Evolutionary conservation across 2,113 vertebrate species (phyloP), one percentile per base, ranked within the genome.

Genomic region (Chaetodon trifascialis): DNA sequence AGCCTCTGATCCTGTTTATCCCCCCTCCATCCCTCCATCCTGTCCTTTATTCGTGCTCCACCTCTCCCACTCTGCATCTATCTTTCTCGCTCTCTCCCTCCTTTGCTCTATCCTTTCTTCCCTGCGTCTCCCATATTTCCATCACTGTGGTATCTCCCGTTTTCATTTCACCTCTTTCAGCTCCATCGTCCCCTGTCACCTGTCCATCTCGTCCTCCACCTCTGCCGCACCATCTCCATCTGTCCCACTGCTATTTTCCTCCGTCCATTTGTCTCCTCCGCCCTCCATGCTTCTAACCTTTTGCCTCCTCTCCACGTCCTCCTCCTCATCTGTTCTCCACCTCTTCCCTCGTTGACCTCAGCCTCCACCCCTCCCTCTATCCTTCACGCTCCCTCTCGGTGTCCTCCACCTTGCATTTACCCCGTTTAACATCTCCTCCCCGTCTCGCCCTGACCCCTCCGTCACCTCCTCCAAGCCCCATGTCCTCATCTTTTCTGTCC

Each of bases 391-490:
- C 63, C 77, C 64, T 23, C 6, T 36, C 36, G 1, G 7, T 23
- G 60, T 70, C 73, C 78, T 83, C 86, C 80, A 84, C 79, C 82
- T 85, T 16, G 54, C 66, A 9, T n/a, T 54, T 79, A 71, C 82
- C 84, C 51, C 8, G 58, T 84, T 44, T 59, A 64, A 44, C 55
- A 40, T 55, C 73, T 59, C 76, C 71, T 60, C 58, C 23, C 73
- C 0, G 19, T 30, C 80, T 84, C 71, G 7, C 85, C 83, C 73
- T 85, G 83, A 90, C 88, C 87, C 77, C 69, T 77, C 54, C 1
- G 4, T 74, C 85, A 80, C 86, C 85, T 82, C 79, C 74, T 59
- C 54, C 5, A 12, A 7, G 54, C 9, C 40, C 65, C 47, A 2
- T 59, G 70, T 23, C 59, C 69, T 76, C 86, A 38, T 80, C 68